Percentiles rank a stretch among this genome's conserved stretches.
These are phyloP conservation scores for Globodera ellingtonae DNA, from an alignment of 1,140 invertebrate species.

Conservation along the genomic window DNA sequence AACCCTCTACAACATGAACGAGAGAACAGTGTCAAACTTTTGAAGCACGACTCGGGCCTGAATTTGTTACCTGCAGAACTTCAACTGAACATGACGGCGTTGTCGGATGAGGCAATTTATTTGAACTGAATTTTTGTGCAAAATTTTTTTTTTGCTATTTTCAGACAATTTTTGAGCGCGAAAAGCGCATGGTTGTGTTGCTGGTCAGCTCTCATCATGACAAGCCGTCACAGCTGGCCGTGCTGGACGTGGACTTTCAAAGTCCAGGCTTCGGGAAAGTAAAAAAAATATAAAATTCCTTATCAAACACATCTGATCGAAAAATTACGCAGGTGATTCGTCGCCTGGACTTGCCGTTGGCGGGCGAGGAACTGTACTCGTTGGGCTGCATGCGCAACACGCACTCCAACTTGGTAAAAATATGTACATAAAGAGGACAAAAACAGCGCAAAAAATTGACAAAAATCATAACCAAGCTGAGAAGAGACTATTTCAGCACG, in stretches of 20 bases:
- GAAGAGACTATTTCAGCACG: background rate
- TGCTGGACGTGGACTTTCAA: constrained; percentile 46
- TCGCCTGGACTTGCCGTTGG: constrained; percentile 25
- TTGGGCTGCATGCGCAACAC: constrained; percentile 27
- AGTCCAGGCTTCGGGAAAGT: constrained; percentile 48
- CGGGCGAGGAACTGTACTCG: constrained; percentile 21
- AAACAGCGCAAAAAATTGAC: background rate
- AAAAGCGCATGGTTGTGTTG: constrained; percentile 46
- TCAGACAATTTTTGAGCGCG: constrained; percentile 51
- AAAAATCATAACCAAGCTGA: background rate
- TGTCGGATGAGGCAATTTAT: constrained; percentile 40
- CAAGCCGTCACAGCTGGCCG: constrained; percentile 39
- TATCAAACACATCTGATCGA: background rate
- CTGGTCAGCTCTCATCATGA: constrained; percentile 13
- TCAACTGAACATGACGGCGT: constrained; percentile 19
- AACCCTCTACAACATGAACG: background rate
- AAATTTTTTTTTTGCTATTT: background rate
- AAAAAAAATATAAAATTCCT: background rate
- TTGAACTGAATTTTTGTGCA: background rate
- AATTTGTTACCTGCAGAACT: constrained; percentile 46
- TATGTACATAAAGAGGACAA: background rate
- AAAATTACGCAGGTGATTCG: constrained; percentile 4
- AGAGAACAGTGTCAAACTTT: background rate
- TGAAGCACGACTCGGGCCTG: constrained; percentile 55
- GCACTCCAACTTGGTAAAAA: constrained; percentile 2